Percentiles rank a stretch among this genome's conserved stretches.
Conservation (phyloP, 2,797 vertebrate species). For the Anomalospiza imberbis region DNA sequence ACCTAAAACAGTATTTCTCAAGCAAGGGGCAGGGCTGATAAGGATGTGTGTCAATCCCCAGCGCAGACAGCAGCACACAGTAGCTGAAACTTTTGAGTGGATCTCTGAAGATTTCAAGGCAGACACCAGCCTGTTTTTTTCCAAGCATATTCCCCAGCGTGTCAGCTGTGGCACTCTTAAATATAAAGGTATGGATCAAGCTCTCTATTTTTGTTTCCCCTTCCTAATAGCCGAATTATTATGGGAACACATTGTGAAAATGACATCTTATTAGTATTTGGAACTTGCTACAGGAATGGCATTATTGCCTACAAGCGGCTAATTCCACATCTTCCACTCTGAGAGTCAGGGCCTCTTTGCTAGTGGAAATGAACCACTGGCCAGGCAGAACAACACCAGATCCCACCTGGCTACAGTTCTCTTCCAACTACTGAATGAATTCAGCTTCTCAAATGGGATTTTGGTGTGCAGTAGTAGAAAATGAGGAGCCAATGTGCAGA, state of each 20-base stretch:
- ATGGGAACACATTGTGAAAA: not conserved
- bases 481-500: accelerated
- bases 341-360: not conserved
- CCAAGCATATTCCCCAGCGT: not conserved
- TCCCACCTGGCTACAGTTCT: not conserved
- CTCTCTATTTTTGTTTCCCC: not conserved
- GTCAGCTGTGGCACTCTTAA: not conserved
- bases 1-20: not conserved
- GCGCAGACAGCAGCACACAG: not conserved
- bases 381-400: not conserved
- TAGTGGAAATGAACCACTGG: not conserved
- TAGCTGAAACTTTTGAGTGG: not conserved
- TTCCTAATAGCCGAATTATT: not conserved
- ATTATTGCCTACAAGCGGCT: not conserved
- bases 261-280: not conserved
- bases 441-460: not conserved
- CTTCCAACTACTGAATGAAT: not conserved
- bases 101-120: not conserved
- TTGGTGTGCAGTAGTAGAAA: not conserved
- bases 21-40: not conserved
- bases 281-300: not conserved
- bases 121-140: not conserved
- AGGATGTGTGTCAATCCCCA: not conserved
- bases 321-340: not conserved
- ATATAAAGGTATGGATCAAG: not conserved